Conservation (phyloP, 2,888 invertebrate species). For the Parascotia fuliginaria region DNA sequence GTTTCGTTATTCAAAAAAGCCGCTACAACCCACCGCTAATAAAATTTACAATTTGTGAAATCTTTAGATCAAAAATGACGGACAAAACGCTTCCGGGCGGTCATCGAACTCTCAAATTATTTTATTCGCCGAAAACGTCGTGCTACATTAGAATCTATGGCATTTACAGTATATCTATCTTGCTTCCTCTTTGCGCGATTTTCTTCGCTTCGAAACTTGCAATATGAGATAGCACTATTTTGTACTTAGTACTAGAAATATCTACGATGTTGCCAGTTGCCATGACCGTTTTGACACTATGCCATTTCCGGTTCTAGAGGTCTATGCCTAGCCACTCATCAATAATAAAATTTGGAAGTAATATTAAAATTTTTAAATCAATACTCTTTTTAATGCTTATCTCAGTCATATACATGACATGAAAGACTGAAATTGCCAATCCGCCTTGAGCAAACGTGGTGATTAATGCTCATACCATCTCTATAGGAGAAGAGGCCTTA, state of each 20-base stretch:
- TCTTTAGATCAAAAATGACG: slow-evolving; percentile 75
- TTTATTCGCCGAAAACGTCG: slow-evolving; percentile 31
- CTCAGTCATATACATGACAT: too few relatives aligned
- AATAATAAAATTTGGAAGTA: too few relatives aligned
- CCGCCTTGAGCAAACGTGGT: too few relatives aligned
- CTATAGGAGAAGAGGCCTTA: too few relatives aligned
- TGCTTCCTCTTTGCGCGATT: slow-evolving; percentile 6
- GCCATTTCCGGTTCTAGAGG: slow-evolving; percentile 1
- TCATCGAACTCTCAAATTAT: slow-evolving; percentile 57
- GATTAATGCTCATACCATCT: too few relatives aligned
- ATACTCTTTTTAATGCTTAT: too few relatives aligned
- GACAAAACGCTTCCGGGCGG: slow-evolving; percentile 67
- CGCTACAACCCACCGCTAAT: too few relatives aligned
- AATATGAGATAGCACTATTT: slow-evolving; percentile 8
- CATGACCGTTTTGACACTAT: not conserved
- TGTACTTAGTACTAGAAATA: not conserved
- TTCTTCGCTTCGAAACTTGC: not conserved
- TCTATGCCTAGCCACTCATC: too few relatives aligned
- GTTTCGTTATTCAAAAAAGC: too few relatives aligned
- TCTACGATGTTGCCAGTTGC: slow-evolving; percentile 15
- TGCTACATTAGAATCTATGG: slow-evolving; percentile 19
- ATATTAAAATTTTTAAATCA: too few relatives aligned
- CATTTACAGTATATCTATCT: slow-evolving; percentile 24
- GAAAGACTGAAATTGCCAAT: too few relatives aligned
- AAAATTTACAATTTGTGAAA: slow-evolving; percentile 64